These are phyloP conservation scores for Bombyx mandarina DNA, from an alignment of 1,140 invertebrate species.

Conservation along the genomic window DNA sequence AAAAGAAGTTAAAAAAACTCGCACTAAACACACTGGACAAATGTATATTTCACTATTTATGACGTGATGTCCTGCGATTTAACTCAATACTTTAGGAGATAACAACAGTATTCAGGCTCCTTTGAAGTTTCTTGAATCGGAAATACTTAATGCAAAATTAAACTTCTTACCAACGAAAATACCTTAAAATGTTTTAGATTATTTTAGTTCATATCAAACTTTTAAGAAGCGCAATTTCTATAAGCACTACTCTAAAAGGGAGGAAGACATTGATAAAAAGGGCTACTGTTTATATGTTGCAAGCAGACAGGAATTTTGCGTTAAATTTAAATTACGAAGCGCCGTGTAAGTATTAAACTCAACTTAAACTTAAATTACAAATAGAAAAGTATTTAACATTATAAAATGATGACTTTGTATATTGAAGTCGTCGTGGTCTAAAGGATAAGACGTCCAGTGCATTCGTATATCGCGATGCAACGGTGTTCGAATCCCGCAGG, in stretches of 20 bases:
- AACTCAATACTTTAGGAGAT: no score
- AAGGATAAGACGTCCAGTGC: no score
- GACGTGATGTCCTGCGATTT: no score
- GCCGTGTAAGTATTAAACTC: slow-evolving; percentile 59
- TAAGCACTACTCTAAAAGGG: slow-evolving; percentile 18
- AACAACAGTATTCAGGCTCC: no score
- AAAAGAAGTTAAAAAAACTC: no score
- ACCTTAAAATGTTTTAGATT: slow-evolving; percentile 20
- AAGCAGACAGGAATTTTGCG: slow-evolving; percentile 45
- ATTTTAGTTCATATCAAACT: slow-evolving; percentile 20
- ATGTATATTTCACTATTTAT: no score
- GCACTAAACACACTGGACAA: no score
- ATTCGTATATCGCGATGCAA: no score
- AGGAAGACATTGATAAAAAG: slow-evolving; percentile 15
- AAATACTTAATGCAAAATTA: no score
- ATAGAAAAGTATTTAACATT: background rate
- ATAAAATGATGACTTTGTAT: background rate
- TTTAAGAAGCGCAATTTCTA: slow-evolving; percentile 32
- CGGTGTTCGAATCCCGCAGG: no score
- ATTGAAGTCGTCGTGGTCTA: no score
- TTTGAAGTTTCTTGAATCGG: no score
- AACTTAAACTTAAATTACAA: background rate
- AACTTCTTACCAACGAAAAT: background rate
- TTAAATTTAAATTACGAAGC: slow-evolving; percentile 65
- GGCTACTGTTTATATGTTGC: slow-evolving; percentile 44